phyloP scores from a whole-genome alignment of 2,113 vertebrate genomes.

The Crypturellus undulatus region DNA sequence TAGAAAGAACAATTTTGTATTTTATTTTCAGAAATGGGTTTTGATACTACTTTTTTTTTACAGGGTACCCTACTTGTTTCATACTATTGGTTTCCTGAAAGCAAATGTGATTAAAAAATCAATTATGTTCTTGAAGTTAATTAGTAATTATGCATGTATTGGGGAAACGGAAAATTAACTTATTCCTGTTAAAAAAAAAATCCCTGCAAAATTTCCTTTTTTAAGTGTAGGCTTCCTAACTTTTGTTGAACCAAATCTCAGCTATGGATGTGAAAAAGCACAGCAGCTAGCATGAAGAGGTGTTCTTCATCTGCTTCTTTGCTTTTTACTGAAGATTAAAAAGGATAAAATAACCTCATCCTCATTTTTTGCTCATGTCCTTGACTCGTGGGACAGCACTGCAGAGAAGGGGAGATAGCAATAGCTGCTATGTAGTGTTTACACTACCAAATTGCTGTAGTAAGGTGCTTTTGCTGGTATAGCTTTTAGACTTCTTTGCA shows the following conservation, averaged over 20 bases:
- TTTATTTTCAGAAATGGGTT: conserved; percentile 2
- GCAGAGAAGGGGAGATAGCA: not conserved
- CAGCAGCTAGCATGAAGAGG: not conserved
- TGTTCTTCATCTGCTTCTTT: not conserved
- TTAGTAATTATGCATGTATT: conserved; percentile 36
- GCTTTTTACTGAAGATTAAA: not conserved
- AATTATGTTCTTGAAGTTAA: conserved; percentile 10
- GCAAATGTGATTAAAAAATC: conserved; percentile 4
- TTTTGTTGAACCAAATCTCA: not conserved
- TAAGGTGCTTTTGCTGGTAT: not conserved
- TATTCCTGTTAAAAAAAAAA: not conserved
- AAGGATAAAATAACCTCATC: not conserved
- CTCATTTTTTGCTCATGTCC: not conserved
- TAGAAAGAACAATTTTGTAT: not conserved
- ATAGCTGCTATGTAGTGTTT: not conserved
- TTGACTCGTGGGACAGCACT: not conserved
- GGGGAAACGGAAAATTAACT: not conserved
- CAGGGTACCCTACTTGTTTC: not conserved
- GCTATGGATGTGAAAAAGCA: not conserved
- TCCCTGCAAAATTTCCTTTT: not conserved
- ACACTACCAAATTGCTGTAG: not conserved
- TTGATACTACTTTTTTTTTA: not conserved
- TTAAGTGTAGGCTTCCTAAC: not conserved
- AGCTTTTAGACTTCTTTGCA: not conserved
- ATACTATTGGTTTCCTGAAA: not conserved